These are phyloP conservation scores for Chrysocyon brachyurus DNA, from an alignment of 2,797 vertebrate genomes.

Conservation along the genomic window DNA sequence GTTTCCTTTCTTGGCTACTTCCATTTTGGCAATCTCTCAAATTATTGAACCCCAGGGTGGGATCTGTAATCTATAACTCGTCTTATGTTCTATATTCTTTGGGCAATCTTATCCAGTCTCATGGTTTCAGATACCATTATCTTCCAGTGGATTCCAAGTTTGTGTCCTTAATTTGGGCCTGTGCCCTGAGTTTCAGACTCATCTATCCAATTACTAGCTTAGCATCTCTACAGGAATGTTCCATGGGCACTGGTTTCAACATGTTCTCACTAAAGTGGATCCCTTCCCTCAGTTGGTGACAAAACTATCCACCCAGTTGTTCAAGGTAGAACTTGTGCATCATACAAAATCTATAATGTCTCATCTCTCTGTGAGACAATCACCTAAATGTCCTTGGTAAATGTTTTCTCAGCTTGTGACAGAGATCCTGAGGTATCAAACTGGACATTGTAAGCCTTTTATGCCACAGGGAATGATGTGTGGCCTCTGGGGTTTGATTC, in stretches of 20 bases:
- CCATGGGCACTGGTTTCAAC: neutral
- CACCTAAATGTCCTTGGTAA: neutral
- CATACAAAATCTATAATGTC: neutral
- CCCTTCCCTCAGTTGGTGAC: neutral
- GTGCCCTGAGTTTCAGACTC: neutral
- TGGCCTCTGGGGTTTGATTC: neutral
- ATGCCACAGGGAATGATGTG: neutral
- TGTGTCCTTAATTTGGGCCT: neutral
- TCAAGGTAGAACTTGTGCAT: neutral
- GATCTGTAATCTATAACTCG: neutral
- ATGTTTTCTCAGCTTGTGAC: conserved; percentile 5
- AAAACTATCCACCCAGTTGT: too few relatives aligned
- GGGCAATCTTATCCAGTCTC: neutral
- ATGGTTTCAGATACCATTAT: neutral
- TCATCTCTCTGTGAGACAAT: neutral
- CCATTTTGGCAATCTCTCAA: neutral
- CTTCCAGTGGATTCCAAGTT: neutral
- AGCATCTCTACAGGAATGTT: neutral
- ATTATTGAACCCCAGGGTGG: neutral
- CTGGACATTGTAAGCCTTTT: neutral
- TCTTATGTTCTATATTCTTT: conserved; percentile 16
- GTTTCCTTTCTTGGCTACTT: conserved; percentile 22
- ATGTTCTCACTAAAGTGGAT: neutral
- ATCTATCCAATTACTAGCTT: neutral
- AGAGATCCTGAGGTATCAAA: neutral